Percentiles rank a stretch among this genome's conserved stretches.
Conservation (phyloP, 2,113 vertebrate species). For the Pseudopodoces humilis region DNA sequence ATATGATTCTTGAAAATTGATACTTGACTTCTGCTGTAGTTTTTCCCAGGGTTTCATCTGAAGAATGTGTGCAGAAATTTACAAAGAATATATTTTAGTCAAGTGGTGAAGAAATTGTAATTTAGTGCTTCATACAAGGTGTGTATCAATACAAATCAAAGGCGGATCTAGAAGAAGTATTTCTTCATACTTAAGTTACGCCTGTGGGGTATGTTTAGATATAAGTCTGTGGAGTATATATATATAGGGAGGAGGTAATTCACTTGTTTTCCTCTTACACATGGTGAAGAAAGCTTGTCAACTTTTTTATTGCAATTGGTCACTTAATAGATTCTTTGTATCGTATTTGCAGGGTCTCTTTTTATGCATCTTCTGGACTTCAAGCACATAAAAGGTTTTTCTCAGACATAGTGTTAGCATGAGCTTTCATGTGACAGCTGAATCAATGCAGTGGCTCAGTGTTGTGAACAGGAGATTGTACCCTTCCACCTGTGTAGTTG, state of each 20-base stretch:
- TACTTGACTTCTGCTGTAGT: background rate
- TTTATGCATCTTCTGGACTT: background rate
- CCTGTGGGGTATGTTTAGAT: background rate
- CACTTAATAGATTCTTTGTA: background rate
- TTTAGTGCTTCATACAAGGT: background rate
- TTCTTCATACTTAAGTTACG: background rate
- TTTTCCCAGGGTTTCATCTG: background rate
- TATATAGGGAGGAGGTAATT: background rate
- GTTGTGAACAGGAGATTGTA: background rate
- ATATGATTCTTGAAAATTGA: background rate
- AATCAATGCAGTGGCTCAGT: background rate
- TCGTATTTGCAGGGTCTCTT: background rate
- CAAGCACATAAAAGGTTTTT: background rate
- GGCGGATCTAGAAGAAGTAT: background rate
- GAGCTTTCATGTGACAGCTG: background rate
- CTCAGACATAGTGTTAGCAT: background rate
- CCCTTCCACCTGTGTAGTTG: background rate
- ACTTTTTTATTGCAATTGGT: background rate
- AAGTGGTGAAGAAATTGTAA: background rate
- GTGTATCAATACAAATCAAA: background rate
- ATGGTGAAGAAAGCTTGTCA: background rate
- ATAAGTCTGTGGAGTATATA: background rate
- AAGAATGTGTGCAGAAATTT: background rate
- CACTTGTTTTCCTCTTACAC: background rate
- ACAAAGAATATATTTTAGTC: background rate